Percentiles rank a stretch among this genome's conserved stretches.
Evolutionary conservation across 2,797 vertebrate species (phyloP).

Genomic region (Ataeniobius toweri): DNA sequence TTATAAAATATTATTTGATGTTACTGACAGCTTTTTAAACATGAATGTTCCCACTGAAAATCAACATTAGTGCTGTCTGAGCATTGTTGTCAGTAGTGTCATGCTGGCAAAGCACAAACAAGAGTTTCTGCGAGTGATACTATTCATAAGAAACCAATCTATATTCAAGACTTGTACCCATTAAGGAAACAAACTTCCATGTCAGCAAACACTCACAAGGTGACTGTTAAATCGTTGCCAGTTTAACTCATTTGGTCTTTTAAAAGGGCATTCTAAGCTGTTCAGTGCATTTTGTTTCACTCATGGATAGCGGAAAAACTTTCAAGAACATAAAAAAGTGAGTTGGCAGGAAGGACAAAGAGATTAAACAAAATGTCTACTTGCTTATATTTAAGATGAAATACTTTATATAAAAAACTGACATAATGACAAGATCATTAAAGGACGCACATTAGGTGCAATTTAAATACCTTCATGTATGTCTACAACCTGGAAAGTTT

Average conservation of each 20-base stretch:
- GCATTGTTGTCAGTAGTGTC: constrained; percentile 10
- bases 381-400: neutral
- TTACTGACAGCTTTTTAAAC: neutral
- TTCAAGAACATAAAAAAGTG: no score
- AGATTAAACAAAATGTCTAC: neutral
- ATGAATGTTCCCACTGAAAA: neutral
- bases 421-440: neutral
- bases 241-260: constrained; percentile 36
- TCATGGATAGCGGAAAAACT: neutral
- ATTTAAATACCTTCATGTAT: neutral
- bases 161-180: constrained; percentile 7
- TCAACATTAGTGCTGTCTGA: neutral
- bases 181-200: constrained; percentile 18
- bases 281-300: neutral
- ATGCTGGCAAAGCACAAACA: constrained; percentile 4
- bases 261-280: constrained; percentile 17
- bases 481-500: no score
- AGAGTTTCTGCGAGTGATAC: neutral
- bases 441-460: neutral
- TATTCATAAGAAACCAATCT: constrained; percentile 3
- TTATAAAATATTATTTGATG: neutral
- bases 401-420: no score
- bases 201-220: constrained; percentile 43
- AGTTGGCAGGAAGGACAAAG: neutral
- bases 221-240: constrained; percentile 13